Evolutionary conservation across 2,113 vertebrate species (phyloP).

Genomic region (Catharus minimus): DNA sequence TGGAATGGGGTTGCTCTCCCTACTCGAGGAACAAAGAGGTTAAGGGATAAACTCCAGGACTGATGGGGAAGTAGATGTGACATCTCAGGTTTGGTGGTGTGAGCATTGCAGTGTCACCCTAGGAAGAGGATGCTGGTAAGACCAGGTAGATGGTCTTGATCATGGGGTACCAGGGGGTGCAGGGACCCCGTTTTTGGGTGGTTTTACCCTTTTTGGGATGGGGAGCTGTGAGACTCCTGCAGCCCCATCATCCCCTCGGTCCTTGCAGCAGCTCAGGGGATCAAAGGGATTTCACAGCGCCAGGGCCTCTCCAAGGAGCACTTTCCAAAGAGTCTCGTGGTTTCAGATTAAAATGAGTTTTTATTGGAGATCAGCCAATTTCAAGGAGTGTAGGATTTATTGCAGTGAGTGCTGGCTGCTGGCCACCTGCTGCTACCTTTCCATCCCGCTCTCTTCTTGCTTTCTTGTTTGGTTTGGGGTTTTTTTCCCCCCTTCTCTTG

Average conservation of each 20-base stretch:
- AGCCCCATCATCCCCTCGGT: not conserved
- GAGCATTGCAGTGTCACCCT: too few species aligned
- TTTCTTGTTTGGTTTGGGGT: not conserved
- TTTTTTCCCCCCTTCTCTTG: accelerated
- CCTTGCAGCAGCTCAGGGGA: not conserved
- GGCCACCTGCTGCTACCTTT: slow-evolving; percentile 44
- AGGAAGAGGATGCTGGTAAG: not conserved
- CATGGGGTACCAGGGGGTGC: accelerated
- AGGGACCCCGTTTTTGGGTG: accelerated
- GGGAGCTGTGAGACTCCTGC: not conserved
- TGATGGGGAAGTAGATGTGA: accelerated
- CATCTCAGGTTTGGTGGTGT: not conserved
- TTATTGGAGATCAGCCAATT: slow-evolving; percentile 69
- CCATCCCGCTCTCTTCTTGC: not conserved
- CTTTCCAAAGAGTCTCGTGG: slow-evolving; percentile 52
- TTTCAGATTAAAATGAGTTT: slow-evolving; percentile 72
- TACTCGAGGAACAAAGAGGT: not conserved
- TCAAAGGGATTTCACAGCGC: slow-evolving; percentile 18
- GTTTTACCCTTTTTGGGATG: accelerated
- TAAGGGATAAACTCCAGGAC: not conserved
- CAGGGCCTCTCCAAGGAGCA: slow-evolving; percentile 50
- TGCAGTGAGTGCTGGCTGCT: slow-evolving; percentile 47
- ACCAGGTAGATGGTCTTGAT: not conserved
- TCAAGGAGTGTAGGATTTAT: slow-evolving; percentile 56
- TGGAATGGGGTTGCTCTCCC: not conserved